These are phyloP conservation scores for Spodoptera littoralis DNA, from an alignment of 2,888 invertebrate genomes.

Conservation along the genomic window DNA sequence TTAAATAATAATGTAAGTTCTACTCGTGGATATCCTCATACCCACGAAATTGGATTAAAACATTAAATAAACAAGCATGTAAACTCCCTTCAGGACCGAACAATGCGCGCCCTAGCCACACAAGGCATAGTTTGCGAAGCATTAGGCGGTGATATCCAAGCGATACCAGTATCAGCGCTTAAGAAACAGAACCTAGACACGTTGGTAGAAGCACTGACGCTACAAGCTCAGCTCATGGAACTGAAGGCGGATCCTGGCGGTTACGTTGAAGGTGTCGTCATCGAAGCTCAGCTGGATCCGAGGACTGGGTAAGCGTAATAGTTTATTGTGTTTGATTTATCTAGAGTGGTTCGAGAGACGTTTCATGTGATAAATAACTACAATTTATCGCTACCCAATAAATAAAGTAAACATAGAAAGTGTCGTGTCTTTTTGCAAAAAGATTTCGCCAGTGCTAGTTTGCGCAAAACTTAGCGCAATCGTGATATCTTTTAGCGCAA, in stretches of 20 bases:
- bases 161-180: conserved; percentile 96
- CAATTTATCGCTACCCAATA: no score
- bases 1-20: no score
- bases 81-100: conserved; percentile 89
- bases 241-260: conserved; percentile 95
- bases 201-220: conserved; percentile 94
- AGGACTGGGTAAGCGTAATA: conserved; percentile 66
- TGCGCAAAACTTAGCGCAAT: no score
- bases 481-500: no score
- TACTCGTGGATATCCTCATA: no score
- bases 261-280: conserved; percentile 95
- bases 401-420: no score
- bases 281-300: conserved; percentile 92
- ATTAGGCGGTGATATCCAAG: conserved; percentile 97
- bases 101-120: conserved; percentile 92
- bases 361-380: no score
- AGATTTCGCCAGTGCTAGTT: no score
- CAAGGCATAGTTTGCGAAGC: conserved; percentile 95
- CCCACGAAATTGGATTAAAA: no score
- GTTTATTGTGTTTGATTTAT: no score
- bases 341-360: no score
- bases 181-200: conserved; percentile 93
- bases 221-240: conserved; percentile 96
- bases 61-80: background rate
- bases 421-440: no score